These are phyloP conservation scores for Penaeus chinensis DNA, from an alignment of 1,140 invertebrate species.

Conservation along the genomic window DNA sequence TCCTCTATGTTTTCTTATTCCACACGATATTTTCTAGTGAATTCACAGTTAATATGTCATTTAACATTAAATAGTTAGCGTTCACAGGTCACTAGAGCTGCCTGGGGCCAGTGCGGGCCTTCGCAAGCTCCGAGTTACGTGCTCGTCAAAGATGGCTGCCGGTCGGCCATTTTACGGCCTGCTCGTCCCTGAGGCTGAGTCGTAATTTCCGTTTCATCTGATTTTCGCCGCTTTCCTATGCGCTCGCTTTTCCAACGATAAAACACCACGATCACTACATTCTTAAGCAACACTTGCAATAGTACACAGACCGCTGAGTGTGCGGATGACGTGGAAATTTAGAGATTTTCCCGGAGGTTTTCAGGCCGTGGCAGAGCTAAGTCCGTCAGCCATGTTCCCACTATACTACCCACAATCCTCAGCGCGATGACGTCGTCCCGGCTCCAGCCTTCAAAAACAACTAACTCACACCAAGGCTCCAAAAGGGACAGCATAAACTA, in stretches of 20 bases:
- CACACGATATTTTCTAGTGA: neutral
- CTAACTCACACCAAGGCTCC: neutral
- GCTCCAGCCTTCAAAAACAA: slow-evolving; percentile 22
- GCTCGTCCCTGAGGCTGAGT: slow-evolving; percentile 2
- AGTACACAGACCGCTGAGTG: neutral
- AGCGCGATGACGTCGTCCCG: slow-evolving; percentile 44
- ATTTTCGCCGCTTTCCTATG: neutral
- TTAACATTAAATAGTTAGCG: too few relatives aligned
- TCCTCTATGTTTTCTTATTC: neutral
- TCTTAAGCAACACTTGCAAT: neutral
- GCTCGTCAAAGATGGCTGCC: slow-evolving; percentile 57
- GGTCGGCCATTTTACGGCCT: slow-evolving; percentile 50
- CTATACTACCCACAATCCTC: slow-evolving; percentile 55
- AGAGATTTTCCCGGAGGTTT: slow-evolving; percentile 23
- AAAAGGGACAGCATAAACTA: slow-evolving; percentile 10
- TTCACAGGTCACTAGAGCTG: neutral
- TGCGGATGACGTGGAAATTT: slow-evolving; percentile 41
- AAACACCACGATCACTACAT: neutral
- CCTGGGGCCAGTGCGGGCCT: neutral
- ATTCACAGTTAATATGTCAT: neutral
- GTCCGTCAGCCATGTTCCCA: slow-evolving; percentile 53
- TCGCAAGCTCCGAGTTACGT: slow-evolving; percentile 36
- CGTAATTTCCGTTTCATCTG: slow-evolving; percentile 12
- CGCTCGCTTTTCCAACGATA: neutral
- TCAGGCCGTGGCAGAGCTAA: slow-evolving; percentile 31